Conservation (phyloP, 2,113 vertebrate genomes). For the Rutilus rutilus region DNA sequence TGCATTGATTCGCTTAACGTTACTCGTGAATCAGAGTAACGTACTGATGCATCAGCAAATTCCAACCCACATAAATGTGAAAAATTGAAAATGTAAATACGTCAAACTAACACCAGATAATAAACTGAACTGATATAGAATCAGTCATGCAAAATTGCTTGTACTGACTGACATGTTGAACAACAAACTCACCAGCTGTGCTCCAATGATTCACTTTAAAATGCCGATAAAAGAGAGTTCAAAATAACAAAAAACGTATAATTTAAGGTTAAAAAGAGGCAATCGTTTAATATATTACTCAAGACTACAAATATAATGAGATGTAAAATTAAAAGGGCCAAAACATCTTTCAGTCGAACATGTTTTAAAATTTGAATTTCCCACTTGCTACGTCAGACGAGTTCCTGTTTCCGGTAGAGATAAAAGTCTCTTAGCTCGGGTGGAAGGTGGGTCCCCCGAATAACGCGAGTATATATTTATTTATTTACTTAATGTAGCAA, state of each 20-base stretch:
- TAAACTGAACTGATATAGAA: neutral
- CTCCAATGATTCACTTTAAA: slow-evolving; percentile 8
- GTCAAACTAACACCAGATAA: neutral
- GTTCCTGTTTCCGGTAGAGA: slow-evolving; percentile 38
- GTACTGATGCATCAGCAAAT: neutral
- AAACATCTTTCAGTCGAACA: slow-evolving; percentile 15
- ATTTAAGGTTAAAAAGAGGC: neutral
- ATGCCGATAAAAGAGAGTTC: neutral
- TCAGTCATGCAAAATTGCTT: neutral
- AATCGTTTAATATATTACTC: neutral
- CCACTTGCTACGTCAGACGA: slow-evolving; percentile 15
- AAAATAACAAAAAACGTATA: neutral
- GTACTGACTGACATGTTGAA: neutral
- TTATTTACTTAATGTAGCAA: neutral
- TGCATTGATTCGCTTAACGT: neutral
- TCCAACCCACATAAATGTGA: neutral
- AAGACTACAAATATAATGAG: neutral
- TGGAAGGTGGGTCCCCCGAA: neutral
- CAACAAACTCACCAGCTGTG: slow-evolving; percentile 29
- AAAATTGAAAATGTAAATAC: neutral
- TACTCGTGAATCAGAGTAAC: neutral
- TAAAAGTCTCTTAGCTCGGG: slow-evolving; percentile 35
- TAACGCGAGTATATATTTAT: neutral
- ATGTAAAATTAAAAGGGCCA: neutral
- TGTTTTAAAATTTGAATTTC: slow-evolving; percentile 51